Base-by-base conservation (phyloP, 2,888 invertebrate species). In the Phyllotreta striolata region DNA sequence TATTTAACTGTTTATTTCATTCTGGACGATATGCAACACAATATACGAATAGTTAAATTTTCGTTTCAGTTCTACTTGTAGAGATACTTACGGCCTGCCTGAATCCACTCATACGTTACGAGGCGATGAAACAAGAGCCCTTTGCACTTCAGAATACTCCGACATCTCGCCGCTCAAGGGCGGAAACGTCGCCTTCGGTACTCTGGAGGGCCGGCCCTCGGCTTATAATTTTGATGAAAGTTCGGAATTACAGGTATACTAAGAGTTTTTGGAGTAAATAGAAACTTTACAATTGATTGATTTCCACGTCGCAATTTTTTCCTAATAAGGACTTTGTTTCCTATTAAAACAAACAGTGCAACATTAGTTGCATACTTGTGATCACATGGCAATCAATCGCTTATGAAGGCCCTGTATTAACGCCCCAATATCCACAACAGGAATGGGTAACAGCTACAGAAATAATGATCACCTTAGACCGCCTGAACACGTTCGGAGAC, bases 381-480 rank as follows among this genome's bases (percentile, higher is more conserved):
- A 43, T 24, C 40, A 12, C 35, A 38, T 0, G 35, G 37, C 3
- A 44, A 56, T 6, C 10, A 5, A 12, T 12, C 14, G 37, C 10
- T n/a, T 47, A 49, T 52, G n/a, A 37, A 38, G 39, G 8, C n/a
- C 35, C 7, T 52, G 14, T 6, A 9, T 35, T 7, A 14, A 37
- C 13, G 13, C 14, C n/a, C n/a, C 6, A 54, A 40, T 54, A 66
- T 38, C 1, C 6, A 51, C 39, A 69, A 54, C 75, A 93, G 91
- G 95, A 97, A 84, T 98, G 96, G 96, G 98, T 99, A 13, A 96
- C 98, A 59, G 98, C 98, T 0, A 95, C 95, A 0, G 96, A 96
- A 73, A 88, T 99, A 65, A 88, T 90, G 56, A 95, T 99, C 69
- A 90, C 92, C 0, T 83, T 99, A 66, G 92, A 95, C 76, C 89